These are phyloP conservation scores for Leptoteleia sp. DNA, from an alignment of 1,140 invertebrate genomes.

Conservation along the genomic window DNA sequence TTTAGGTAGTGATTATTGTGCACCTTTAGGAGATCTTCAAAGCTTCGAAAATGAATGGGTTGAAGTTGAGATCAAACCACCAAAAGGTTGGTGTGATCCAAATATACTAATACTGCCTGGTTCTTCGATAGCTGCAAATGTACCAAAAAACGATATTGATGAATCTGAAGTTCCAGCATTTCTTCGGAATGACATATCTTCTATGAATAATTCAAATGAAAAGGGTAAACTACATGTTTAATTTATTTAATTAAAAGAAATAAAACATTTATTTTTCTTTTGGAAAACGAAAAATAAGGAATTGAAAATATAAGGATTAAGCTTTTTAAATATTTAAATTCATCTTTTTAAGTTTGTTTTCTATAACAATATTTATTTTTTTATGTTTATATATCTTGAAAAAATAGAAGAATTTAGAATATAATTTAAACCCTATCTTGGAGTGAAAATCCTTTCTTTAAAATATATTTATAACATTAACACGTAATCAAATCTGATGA, in stretches of 20 bases:
- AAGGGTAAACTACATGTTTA: slow-evolving; percentile 71
- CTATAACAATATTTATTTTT: no score
- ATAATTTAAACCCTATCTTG: no score
- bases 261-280: no score
- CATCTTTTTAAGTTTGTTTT: no score
- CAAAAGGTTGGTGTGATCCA: slow-evolving; percentile 83
- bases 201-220: slow-evolving; percentile 81
- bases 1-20: slow-evolving; percentile 82
- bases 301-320: no score
- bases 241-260: slow-evolving; percentile 1
- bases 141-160: slow-evolving; percentile 76
- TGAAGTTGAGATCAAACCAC: slow-evolving; percentile 89
- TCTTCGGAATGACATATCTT: slow-evolving; percentile 84
- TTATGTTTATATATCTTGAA: no score
- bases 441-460: no score
- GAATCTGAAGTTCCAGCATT: slow-evolving; percentile 84
- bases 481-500: no score
- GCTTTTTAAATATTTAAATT: no score
- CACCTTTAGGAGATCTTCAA: slow-evolving; percentile 86
- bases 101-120: slow-evolving; percentile 65
- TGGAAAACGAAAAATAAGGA: no score
- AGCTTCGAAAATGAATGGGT: slow-evolving; percentile 95
- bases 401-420: no score
- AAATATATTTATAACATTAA: no score
- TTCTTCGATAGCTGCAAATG: slow-evolving; percentile 72